Percentiles rank a stretch among this genome's conserved stretches.
These are phyloP conservation scores for Eublepharis macularius DNA, from an alignment of 2,113 vertebrate species.

Conservation along the genomic window DNA sequence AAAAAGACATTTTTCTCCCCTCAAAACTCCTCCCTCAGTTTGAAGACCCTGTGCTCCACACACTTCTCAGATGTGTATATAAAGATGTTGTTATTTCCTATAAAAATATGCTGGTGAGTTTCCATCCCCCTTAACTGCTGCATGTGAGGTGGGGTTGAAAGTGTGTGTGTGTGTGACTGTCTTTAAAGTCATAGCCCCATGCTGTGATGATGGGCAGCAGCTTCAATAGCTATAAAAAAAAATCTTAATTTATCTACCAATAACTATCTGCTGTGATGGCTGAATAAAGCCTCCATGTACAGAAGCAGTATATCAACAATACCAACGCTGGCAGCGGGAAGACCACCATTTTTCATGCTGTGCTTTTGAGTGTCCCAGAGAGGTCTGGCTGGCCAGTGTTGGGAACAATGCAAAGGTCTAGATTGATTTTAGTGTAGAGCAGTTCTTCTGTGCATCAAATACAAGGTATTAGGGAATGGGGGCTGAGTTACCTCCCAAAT, in stretches of 20 bases:
- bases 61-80: constrained; percentile 32
- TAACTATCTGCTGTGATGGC: neutral
- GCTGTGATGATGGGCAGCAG: neutral
- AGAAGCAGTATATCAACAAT: neutral
- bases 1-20: neutral
- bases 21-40: neutral
- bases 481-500: neutral
- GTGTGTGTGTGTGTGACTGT: neutral
- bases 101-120: neutral
- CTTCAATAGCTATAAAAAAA: neutral
- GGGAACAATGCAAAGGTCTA: neutral
- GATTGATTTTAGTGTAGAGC: neutral
- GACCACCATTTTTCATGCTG: neutral
- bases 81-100: constrained; percentile 26
- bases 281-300: neutral
- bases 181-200: neutral
- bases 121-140: neutral
- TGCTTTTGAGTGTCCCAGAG: neutral
- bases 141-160: neutral
- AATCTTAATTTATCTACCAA: too few relatives aligned
- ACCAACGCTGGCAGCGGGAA: neutral
- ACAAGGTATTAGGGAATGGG: neutral
- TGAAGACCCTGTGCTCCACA: constrained; percentile 7
- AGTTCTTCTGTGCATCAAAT: too few relatives aligned
- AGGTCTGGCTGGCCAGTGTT: neutral